Base-by-base conservation (phyloP, 1,140 invertebrate genomes). In the Diploscapter pachys region DNA sequence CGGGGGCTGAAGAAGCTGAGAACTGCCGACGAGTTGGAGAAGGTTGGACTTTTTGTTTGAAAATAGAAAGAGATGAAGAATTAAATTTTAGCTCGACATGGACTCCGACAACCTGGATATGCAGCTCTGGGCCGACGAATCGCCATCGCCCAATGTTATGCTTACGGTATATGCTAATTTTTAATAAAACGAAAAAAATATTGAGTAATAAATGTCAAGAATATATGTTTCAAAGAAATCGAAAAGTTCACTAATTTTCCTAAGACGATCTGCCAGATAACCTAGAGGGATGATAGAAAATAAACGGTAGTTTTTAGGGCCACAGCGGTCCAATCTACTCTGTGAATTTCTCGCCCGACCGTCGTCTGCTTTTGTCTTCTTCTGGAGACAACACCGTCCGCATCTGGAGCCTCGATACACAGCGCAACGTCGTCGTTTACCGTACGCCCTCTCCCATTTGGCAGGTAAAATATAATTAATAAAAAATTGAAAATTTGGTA, bases 341-440 rank as follows among this genome's bases (percentile, higher is more conserved):
- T 80, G 90, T 94, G 11, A 91, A 91, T 13, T 96, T 98, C 86
- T 94, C 94, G 81, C 93, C 92, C 49, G 95, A 98, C 85, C 91
- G 91, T 86, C 92, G 91, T 81, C 87, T 94, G 76, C 87, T 99
- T 3, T 86, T 98, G 0, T 97, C 95, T 1, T 92, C 91, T 81
- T 96, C 95, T 3, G 93, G 96, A 88, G 96, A 99, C 88, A 89
- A 91, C 4, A 95, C 95, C 78, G 92, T 99, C 72, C 89, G 96
- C 69, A 87, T 99, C 61, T 99, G 96, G 96, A 97, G 93, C 75
- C 87, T 99, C 31, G 91, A 94, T 76, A 94, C 93, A 3, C 98
- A 95, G 94, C 92, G 93, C 0, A 98, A 95, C 86, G 87, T 98
- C 5, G 92, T 94, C 8, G 91, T 91, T 71, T 98, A 96, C 86